Conservation (phyloP, 2,113 vertebrate genomes). For the Ameiurus melas region DNA sequence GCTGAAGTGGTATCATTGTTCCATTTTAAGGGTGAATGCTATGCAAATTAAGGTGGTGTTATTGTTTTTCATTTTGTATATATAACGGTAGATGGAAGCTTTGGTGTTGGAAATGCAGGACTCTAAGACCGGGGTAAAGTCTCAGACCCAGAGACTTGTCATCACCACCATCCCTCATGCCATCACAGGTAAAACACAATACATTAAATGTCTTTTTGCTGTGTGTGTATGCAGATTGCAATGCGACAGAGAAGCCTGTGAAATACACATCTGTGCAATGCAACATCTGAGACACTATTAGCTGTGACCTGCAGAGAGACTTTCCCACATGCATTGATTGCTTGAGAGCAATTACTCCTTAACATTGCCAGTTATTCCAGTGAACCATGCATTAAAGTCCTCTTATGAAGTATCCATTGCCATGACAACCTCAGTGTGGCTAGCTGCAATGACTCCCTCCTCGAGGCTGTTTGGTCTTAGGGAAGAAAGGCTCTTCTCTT, state of each 20-base stretch:
- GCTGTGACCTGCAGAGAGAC: background rate
- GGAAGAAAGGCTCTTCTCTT: constrained; percentile 40
- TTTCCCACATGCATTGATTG: constrained; percentile 29
- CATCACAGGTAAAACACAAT: constrained; percentile 79
- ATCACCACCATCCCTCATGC: constrained; percentile 87
- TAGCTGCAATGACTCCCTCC: constrained; percentile 52
- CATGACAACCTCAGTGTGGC: constrained; percentile 73
- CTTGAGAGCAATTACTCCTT: constrained; percentile 12
- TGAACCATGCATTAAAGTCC: constrained; percentile 46
- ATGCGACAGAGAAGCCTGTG: background rate
- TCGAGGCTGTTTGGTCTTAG: constrained; percentile 35
- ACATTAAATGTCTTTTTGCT: background rate
- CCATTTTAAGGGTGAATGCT: background rate
- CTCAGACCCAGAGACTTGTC: constrained; percentile 83
- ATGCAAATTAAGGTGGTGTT: too few relatives aligned
- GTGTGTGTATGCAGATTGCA: background rate
- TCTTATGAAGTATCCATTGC: constrained; percentile 71
- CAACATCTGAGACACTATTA: background rate
- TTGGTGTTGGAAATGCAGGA: constrained; percentile 95
- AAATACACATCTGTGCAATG: background rate
- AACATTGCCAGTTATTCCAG: constrained; percentile 37
- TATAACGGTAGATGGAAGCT: constrained; percentile 77
- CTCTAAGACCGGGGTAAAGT: constrained; percentile 82
- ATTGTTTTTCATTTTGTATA: constrained; percentile 12
- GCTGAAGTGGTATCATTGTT: background rate